Evolutionary conservation across 2,888 invertebrate genomes (phyloP).

Genomic region (Gerosis bhagava): DNA sequence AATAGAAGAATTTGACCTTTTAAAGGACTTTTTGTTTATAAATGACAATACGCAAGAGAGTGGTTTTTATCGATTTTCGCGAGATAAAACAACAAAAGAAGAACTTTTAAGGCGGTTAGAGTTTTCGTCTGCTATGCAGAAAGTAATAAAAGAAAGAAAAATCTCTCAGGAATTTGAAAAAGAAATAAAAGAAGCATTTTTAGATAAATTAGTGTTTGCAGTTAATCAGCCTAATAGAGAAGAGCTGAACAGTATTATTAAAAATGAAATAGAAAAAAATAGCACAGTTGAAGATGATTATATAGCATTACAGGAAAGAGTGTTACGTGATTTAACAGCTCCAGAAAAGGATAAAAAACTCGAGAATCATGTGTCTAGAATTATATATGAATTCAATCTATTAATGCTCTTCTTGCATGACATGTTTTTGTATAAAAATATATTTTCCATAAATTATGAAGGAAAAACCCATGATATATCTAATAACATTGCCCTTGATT

Average conservation of each 20-base stretch:
- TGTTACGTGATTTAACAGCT: conserved; percentile 33
- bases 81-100: conserved; percentile 35
- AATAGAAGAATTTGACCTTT: too few relatives aligned
- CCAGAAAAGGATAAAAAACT: conserved; percentile 32
- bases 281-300: conserved; percentile 34
- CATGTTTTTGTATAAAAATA: conserved; percentile 36
- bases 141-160: conserved; percentile 35
- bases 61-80: too few relatives aligned
- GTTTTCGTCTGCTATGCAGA: conserved; percentile 35
- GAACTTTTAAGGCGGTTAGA: conserved; percentile 38
- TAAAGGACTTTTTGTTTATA: too few relatives aligned
- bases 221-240: too few relatives aligned
- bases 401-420: conserved; percentile 37
- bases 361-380: conserved; percentile 23
- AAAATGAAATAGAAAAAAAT: conserved; percentile 37
- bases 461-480: conserved; percentile 31
- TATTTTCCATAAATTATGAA: conserved; percentile 36
- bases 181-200: conserved; percentile 39
- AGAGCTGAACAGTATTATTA: conserved; percentile 37
- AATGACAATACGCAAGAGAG: too few relatives aligned
- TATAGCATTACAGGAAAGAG: conserved; percentile 34
- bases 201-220: conserved; percentile 37
- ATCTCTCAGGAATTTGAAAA: conserved; percentile 32
- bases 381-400: conserved; percentile 35
- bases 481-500: conserved; percentile 30